phyloP scores from a whole-genome alignment of 2,113 vertebrate species.

The Odontesthes bonariensis region DNA sequence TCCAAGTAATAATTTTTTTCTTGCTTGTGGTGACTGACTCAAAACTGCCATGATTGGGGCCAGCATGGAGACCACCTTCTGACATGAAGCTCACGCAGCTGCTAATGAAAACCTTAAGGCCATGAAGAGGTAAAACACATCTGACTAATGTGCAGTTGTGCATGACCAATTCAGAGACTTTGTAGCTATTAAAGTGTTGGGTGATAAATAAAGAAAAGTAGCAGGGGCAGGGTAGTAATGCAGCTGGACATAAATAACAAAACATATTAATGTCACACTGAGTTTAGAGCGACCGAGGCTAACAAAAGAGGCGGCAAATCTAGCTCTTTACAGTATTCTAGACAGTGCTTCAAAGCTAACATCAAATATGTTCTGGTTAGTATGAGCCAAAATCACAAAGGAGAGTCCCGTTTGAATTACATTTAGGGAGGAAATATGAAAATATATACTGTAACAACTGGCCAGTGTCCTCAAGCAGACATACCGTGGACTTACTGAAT shows the following conservation, averaged over 20 bases:
- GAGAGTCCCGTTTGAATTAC: constrained; percentile 61
- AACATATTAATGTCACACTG: constrained; percentile 53
- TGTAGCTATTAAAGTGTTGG: constrained; percentile 58
- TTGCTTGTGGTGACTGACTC: constrained; percentile 33
- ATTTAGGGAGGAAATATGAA: constrained; percentile 69
- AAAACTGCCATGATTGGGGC: constrained; percentile 47
- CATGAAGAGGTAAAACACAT: constrained; percentile 51
- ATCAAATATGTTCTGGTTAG: constrained; percentile 59
- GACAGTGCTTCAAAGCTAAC: constrained; percentile 67
- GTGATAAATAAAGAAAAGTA: constrained; percentile 59
- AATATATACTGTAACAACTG: constrained; percentile 68
- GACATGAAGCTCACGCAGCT: constrained; percentile 55
- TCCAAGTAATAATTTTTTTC: constrained; percentile 18
- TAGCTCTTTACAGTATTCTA: constrained; percentile 43
- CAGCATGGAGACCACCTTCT: constrained; percentile 67
- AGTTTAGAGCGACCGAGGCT: constrained; percentile 45
- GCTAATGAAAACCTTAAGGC: constrained; percentile 76
- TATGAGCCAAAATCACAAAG: constrained; percentile 67
- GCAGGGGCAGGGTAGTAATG: constrained; percentile 40
- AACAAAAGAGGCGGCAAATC: constrained; percentile 59
- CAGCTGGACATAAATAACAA: constrained; percentile 69
- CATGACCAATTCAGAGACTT: constrained; percentile 61
- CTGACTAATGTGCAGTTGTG: constrained; percentile 70
- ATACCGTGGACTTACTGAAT: constrained; percentile 60
- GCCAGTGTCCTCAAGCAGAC: constrained; percentile 63